Evolutionary conservation across 2,888 invertebrate genomes (phyloP).

Genomic region (Cephus runcator): DNA sequence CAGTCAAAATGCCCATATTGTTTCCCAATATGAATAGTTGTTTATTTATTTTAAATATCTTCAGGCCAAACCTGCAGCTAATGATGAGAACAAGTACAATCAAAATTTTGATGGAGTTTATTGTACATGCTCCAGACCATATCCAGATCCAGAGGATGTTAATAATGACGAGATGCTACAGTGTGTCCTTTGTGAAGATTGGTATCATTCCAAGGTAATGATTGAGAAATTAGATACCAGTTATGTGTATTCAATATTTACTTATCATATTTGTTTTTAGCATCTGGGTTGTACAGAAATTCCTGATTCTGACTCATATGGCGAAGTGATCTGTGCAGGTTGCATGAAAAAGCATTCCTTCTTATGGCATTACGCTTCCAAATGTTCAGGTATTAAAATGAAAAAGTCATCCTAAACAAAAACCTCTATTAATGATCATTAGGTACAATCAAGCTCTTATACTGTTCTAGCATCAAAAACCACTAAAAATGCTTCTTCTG

Average conservation of each 20-base stretch:
- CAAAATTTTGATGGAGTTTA: constrained; percentile 95
- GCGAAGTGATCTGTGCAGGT: constrained; percentile 84
- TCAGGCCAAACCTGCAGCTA: constrained; percentile 72
- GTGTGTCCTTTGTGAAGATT: constrained; percentile 96
- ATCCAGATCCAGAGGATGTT: constrained; percentile 90
- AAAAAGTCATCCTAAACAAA: not conserved
- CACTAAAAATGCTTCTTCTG: constrained; percentile 39
- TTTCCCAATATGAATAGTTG: not conserved
- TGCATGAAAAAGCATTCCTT: constrained; percentile 84
- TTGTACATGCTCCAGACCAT: constrained; percentile 91
- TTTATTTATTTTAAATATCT: not conserved
- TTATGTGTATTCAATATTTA: constrained; percentile 4
- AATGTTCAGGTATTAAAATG: constrained; percentile 47
- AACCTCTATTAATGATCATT: not conserved
- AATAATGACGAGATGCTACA: constrained; percentile 94
- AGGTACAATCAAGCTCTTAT: not conserved
- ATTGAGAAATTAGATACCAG: constrained; percentile 1
- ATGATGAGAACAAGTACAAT: constrained; percentile 83
- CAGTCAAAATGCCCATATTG: not conserved
- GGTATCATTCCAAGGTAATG: constrained; percentile 85
- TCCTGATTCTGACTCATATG: constrained; percentile 71
- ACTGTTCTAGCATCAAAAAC: constrained; percentile 28
- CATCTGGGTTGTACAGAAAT: constrained; percentile 74
- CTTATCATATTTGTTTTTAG: constrained; percentile 48
- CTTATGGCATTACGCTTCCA: constrained; percentile 75